Evolutionary conservation across 2,797 vertebrate genomes (phyloP), one percentile per base, ranked within the genome.

Genomic region (Channa striata): DNA sequence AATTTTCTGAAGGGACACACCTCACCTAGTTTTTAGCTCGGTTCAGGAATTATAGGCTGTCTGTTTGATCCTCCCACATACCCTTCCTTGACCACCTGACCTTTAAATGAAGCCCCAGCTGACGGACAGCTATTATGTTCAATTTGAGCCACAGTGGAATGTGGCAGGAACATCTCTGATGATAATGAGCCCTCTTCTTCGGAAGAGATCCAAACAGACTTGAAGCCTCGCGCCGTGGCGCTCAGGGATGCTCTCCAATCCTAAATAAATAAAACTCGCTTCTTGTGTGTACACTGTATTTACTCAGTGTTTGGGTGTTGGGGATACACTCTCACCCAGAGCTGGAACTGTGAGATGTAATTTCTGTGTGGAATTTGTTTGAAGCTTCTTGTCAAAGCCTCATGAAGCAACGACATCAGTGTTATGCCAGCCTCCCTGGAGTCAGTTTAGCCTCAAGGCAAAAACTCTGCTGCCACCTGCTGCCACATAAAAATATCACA

Each of bases 401-500:
- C 59, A 61, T 30, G 54, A 68, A 71, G 65, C 37, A 37, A 58
- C 48, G 67, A 63, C 77, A 85, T 73, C 36, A n/a, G 58, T 58
- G 79, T 81, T 82, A 71, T 66, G 52, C 86, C 84, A 83, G 57
- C 53, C 34, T 77, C 71, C 61, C 8, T 11, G 19, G 49, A 76
- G 56, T 36, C 34, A 0, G 19, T n/a, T 78, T 59, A n/a, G 20
- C 39, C 69, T 43, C 3, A 17, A 69, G 59, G 6, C 34, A 0
- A 34, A 64, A 72, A 56, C 91, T 91, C 74, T 89, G 85, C 85
- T 80, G 75, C 91, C 89, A 60, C 78, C 91, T 91, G 75, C 84
- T 87, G 92, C 33, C 16, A 46, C 12, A 48, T 36, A 8, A 8
- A 1, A 42, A 10, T 58, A 63, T 61, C 42, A 49, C 56, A 78